A percentile compares a stretch with the other conserved stretches of the same genome.
Conservation (phyloP, 2,113 vertebrate species). For the Oncorhynchus clarkii region DNA sequence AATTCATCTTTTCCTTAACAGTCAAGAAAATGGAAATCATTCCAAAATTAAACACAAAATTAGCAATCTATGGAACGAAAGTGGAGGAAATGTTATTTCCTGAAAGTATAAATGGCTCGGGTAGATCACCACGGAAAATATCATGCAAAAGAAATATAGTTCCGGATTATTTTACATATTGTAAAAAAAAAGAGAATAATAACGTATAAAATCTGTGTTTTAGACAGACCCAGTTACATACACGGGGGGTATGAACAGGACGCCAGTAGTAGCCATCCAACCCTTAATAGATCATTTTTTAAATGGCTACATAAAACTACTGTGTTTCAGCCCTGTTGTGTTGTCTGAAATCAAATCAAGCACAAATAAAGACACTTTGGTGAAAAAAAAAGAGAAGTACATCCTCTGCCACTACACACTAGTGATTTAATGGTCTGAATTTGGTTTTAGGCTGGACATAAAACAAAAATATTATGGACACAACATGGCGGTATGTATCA, state of each 20-base stretch:
- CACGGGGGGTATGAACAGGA: neutral
- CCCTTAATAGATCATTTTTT: neutral
- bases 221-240: neutral
- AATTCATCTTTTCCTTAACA: neutral
- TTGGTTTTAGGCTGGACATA: neutral
- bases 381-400: too few relatives aligned
- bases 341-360: neutral
- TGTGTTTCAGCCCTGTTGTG: neutral
- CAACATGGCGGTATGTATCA: neutral
- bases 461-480: neutral
- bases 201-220: neutral
- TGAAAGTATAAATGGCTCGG: conserved; percentile 11
- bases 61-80: neutral
- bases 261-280: neutral
- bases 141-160: conserved; percentile 11
- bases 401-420: neutral
- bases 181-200: neutral
- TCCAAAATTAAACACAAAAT: conserved; percentile 6
- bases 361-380: conserved; percentile 8
- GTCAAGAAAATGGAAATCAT: conserved; percentile 10
- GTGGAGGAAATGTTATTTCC: conserved; percentile 3
- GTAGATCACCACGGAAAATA: conserved; percentile 3
- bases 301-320: neutral
- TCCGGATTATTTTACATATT: conserved; percentile 1
- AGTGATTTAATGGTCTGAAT: neutral